Conservation (phyloP, 2,888 invertebrate genomes). For the Hypolimnas misippus region DNA sequence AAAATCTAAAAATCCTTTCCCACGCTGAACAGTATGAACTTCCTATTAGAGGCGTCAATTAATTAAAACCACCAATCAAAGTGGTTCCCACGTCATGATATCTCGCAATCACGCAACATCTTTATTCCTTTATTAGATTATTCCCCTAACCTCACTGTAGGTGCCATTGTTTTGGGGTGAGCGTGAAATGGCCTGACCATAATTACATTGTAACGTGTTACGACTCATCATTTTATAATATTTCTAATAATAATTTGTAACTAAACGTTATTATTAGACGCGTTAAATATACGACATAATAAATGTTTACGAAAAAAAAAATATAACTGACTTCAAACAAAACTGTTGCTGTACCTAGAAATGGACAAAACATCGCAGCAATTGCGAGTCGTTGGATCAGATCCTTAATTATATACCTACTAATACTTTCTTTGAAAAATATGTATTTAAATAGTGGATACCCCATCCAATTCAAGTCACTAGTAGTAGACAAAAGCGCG, state of each 20-base stretch:
- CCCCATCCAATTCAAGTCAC: too few species aligned
- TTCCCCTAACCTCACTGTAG: constrained; percentile 49
- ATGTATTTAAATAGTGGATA: too few species aligned
- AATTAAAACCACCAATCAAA: constrained; percentile 79
- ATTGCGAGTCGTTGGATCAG: too few species aligned
- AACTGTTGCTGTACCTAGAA: too few species aligned
- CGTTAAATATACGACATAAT: too few species aligned
- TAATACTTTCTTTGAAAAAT: too few species aligned
- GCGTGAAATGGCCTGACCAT: constrained; percentile 76
- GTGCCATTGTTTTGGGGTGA: constrained; percentile 76
- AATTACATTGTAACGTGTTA: constrained; percentile 56
- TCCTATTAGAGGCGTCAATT: constrained; percentile 67
- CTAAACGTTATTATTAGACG: neutral
- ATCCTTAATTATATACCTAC: too few species aligned
- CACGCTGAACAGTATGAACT: constrained; percentile 63
- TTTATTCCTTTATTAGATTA: constrained; percentile 77
- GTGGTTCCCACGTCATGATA: constrained; percentile 80
- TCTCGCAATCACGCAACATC: constrained; percentile 83
- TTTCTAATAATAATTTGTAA: constrained; percentile 3
- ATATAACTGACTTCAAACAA: too few species aligned
- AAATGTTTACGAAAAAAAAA: neutral
- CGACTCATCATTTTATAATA: constrained; percentile 42
- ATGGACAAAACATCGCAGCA: too few species aligned
- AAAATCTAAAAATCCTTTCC: constrained; percentile 53
- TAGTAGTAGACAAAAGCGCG: too few species aligned